Base-by-base conservation (phyloP, 2,888 invertebrate species). In the Belgica antarctica region DNA sequence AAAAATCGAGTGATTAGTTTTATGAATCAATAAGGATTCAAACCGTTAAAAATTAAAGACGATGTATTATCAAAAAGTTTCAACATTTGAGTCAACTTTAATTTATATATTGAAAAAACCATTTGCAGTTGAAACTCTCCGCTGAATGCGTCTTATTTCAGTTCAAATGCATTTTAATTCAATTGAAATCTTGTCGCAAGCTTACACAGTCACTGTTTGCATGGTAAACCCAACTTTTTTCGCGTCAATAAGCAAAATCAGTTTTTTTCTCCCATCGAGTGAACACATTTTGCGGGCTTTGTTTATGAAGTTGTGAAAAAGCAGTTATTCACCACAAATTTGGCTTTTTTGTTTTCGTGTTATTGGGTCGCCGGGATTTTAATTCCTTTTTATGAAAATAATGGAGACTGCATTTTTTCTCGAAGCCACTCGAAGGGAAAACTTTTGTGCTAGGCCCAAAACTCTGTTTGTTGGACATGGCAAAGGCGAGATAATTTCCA, bases 261-360 rank as follows among this genome's bases (percentile, higher is more conserved):
- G 4, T 41, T 41, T 41, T 41, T 41, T 41, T 41, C 5, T 52
- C 22, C 52, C 5, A 15, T 46, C 46, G 12, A 46, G 41, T 41
- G 15, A 7, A 52, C 2, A 5, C 25, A 46, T 46, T 66, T 66
- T 66, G 65, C 25, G 65, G 46, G 15, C 22, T 66, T 41, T 66
- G 28, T 66, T 66, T 66, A 41, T 63, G 36, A 63, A 62, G 28
- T 63, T 7, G 25, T 63, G 65, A 66, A 47, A 47, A 66, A 28
- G 25, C 36, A 41, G 41, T n/a, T n/a, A 46, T 46, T 5, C 25
- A 46, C 65, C 63, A 24, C 46, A 47, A 66, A 46, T 15, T 47
- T 47, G 65, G 65, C 41, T 66, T 52, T 66, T 12, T 34, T 41
- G 63, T 36, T 41, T 63, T 62, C 15, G 17, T 15, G 15, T 62